Base-by-base conservation (phyloP, 2,797 vertebrate genomes). In the Taenioides sp. region DNA sequence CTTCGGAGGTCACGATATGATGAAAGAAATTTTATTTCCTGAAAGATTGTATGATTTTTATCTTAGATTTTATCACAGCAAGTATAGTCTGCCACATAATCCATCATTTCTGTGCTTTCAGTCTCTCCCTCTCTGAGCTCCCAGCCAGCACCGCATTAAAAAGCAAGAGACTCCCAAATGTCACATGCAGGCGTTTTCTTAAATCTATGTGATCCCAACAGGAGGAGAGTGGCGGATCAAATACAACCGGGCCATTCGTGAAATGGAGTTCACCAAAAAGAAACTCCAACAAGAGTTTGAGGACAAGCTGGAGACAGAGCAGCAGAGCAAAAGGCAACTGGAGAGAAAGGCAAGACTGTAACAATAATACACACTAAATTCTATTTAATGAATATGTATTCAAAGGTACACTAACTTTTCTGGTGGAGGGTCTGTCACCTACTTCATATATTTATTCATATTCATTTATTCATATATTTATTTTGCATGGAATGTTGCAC, bases 211-310 rank as follows among this genome's bases (percentile, higher is more conserved):
- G 69, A 80, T 71, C 82, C 31, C 2, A 70, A 0, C 85, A 98
- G 97, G 96, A 1, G 95, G 97, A 0, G 97, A 98, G 82, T 99
- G 98, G 98, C 91, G 95, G 67, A 90, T 98, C 86, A 98, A 97
- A 84, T 98, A 97, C 0, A 97, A 98, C 87, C 94, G 98, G 68
- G 96, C 96, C 0, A 74, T 97, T 76, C 92, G 97, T 71, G 98
- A 99, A 88, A 93, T 95, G 20, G 97, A 98, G 80, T 99, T 98
- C 91, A 95, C 93, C 84, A 98, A 97, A 92, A 98, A 99, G 85
- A 94, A 96, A 74, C 88, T 98, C 70, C 96, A 97, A 91, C 97
- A 99, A 90, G 97, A 99, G 85, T 94, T 96, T 83, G 97, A 99
- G 62, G 98, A 98, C 87, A 97, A 97, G 87, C 91, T 99, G 92